Evolutionary conservation across 2,797 vertebrate genomes (phyloP), one percentile per base, ranked within the genome.

Genomic region (Otolemur crassicaudatus): DNA sequence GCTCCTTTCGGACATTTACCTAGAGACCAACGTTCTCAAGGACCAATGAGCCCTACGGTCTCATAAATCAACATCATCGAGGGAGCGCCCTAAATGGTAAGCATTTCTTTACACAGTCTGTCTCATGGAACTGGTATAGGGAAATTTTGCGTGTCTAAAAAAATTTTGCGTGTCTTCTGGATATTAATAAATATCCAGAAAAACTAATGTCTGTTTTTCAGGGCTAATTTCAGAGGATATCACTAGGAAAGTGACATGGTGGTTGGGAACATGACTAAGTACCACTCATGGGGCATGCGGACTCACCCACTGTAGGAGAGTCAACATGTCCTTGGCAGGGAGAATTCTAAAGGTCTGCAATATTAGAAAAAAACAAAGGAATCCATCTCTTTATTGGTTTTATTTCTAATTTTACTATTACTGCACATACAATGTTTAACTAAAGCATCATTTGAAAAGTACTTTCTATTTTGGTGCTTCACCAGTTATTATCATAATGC

Each of bases 401-500:
- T 73, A 83, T 58, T 95, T 87, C 93, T 93, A 81, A 83, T 65
- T 85, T 93, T 94, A n/a, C 43, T 82, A 43, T 58, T 76, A 83
- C 65, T 49, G 79, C 49, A 63, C 9, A 94, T 49, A 61, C 12
- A 70, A 60, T 37, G 31, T n/a, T 82, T 89, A 84, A 93, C 53
- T 87, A 87, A 94, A 53, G 27, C 23, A 67, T 80, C 46, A 61
- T 53, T 82, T 83, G 65, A 94, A 93, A 96, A 82, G 40, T 63
- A 81, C 46, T 63, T 94, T 87, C 72, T 91, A 63, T 72, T 61
- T 83, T 46, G 72, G 43, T 69, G 17, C 83, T 61, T 94, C 14
- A 2, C 5, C 5, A 91, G 84, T 29, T 90, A 70, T 76, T 34
- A 72, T 86, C 20, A 72, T 37, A 93, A 92, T 90, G 56, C 43